phyloP scores from a whole-genome alignment of 2,888 invertebrate species.

The Cosmia pyralina region DNA sequence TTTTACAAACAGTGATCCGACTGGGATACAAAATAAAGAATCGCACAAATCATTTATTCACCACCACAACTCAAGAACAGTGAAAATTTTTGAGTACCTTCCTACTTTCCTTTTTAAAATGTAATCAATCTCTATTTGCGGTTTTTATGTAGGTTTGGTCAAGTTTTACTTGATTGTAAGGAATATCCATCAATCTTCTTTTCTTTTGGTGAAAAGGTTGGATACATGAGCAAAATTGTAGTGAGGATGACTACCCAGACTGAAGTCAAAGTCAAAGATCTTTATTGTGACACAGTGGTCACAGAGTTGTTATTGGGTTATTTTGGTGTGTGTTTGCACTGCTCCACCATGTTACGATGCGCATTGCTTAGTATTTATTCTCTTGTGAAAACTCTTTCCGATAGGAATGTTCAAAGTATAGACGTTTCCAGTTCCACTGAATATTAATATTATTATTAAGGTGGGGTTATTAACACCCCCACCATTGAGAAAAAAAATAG shows the following conservation, averaged over 20 bases:
- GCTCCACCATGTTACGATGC: no score
- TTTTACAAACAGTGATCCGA: not conserved
- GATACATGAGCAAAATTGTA: not conserved
- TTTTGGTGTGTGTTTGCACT: no score
- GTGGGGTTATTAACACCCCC: no score
- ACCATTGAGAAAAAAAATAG: no score
- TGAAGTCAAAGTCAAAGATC: no score
- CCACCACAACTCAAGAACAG: constrained; percentile 19
- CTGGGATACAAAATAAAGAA: constrained; percentile 24
- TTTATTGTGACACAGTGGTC: no score
- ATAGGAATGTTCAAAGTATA: not conserved
- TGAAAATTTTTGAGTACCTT: constrained; percentile 32
- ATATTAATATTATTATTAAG: no score
- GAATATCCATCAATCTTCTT: constrained; percentile 9
- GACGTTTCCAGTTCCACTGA: not conserved
- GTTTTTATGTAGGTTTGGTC: not conserved
- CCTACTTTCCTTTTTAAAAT: not conserved
- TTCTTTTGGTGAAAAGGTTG: not conserved
- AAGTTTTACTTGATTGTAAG: constrained; percentile 1
- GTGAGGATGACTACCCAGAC: not conserved
- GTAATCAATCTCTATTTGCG: constrained; percentile 33
- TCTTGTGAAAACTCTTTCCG: not conserved
- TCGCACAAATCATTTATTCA: constrained; percentile 43
- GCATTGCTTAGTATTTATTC: no score
- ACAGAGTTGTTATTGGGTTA: no score